phyloP scores from a whole-genome alignment of 2,888 invertebrate genomes.

The Aquatica leii region DNA sequence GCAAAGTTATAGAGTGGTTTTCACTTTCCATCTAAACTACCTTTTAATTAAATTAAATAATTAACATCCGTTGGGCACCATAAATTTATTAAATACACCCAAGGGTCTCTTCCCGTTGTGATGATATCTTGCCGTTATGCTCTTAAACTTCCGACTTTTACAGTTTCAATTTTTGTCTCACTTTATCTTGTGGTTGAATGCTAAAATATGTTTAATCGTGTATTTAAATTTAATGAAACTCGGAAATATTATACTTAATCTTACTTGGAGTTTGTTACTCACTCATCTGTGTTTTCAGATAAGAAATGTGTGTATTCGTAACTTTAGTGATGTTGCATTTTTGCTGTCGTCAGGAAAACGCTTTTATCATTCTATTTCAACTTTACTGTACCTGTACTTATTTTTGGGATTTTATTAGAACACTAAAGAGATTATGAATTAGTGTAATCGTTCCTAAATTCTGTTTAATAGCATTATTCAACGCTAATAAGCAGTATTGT shows the following conservation, averaged over 20 bases:
- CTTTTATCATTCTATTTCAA: too few species aligned
- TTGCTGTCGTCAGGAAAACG: constrained; percentile 3
- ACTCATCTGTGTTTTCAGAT: constrained; percentile 48
- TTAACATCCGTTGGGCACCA: constrained; percentile 52
- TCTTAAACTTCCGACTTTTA: constrained; percentile 28
- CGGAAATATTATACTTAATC: constrained; percentile 49
- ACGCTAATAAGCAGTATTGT: too few species aligned
- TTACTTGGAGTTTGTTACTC: constrained; percentile 49
- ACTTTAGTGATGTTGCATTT: background rate
- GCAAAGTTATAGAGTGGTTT: constrained; percentile 42
- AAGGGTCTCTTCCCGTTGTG: constrained; percentile 37
- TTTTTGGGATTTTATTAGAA: too few species aligned
- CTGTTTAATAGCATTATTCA: too few species aligned
- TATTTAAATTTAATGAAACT: constrained; percentile 44
- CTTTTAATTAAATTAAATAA: constrained; percentile 57
- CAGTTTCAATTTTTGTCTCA: constrained; percentile 23
- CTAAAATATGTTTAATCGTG: constrained; percentile 37
- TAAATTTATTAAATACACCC: constrained; percentile 51
- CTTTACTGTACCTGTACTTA: too few species aligned
- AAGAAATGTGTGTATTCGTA: constrained; percentile 36
- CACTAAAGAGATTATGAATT: too few species aligned
- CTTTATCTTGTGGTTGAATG: constrained; percentile 22
- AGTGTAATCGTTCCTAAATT: too few species aligned
- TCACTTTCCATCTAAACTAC: constrained; percentile 45
- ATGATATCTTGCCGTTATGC: constrained; percentile 40